phyloP scores from a whole-genome alignment of 2,797 vertebrate genomes.

The Acropternis orthonyx region DNA sequence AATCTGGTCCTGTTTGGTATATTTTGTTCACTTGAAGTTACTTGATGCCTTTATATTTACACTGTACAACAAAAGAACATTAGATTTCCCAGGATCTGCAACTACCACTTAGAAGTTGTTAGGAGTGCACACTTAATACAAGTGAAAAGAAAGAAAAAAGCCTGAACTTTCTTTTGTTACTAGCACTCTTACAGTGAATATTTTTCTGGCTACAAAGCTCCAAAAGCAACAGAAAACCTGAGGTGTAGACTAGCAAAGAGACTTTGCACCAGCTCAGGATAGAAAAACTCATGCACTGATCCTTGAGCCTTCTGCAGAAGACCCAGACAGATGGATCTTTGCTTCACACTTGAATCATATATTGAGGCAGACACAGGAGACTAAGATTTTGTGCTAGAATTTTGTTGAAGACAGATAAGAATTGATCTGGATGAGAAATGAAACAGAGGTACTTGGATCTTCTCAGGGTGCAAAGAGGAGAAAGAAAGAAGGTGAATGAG shows the following conservation, averaged over 20 bases:
- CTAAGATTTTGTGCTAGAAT: background rate
- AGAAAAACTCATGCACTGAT: background rate
- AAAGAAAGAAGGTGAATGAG: background rate
- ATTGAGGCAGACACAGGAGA: background rate
- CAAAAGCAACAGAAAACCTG: background rate
- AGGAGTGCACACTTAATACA: background rate
- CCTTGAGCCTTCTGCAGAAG: background rate
- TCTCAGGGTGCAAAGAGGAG: background rate
- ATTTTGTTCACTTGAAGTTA: background rate
- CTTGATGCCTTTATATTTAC: background rate
- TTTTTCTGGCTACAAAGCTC: background rate
- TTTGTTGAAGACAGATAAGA: background rate
- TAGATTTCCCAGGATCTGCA: background rate
- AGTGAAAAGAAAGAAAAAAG: background rate
- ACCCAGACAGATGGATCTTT: background rate
- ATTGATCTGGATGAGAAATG: background rate
- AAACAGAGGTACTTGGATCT: background rate
- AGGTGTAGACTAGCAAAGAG: background rate
- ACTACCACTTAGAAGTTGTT: background rate
- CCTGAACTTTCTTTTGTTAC: background rate
- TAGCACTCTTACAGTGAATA: rapidly evolving
- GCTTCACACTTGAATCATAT: background rate
- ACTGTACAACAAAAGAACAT: background rate
- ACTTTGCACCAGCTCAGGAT: background rate
- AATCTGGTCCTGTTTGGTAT: background rate